Conservation (phyloP, 2,888 invertebrate genomes). For the Syritta pipiens region DNA sequence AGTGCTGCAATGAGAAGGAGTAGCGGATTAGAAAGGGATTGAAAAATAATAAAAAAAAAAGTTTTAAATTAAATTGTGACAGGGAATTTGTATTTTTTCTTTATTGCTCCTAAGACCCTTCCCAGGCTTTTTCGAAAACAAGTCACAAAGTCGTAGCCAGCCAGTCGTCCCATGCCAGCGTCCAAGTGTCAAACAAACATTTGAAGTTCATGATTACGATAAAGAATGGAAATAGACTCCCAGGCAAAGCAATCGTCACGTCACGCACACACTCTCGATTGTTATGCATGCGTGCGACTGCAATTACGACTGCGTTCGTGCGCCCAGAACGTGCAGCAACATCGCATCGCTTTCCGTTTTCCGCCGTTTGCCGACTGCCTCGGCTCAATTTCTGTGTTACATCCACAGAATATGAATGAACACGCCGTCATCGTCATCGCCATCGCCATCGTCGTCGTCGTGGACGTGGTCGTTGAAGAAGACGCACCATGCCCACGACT, state of each 20-base stretch:
- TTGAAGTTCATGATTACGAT: constrained; percentile 58
- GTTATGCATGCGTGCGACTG: constrained; percentile 50
- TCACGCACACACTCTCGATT: constrained; percentile 39
- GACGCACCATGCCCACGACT: too few relatives aligned
- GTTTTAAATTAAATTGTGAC: too few relatives aligned
- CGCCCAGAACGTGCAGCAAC: constrained; percentile 23
- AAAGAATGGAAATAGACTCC: constrained; percentile 39
- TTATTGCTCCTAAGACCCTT: too few relatives aligned
- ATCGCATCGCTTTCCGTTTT: background rate
- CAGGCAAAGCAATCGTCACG: constrained; percentile 24
- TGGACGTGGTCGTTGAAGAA: too few relatives aligned
- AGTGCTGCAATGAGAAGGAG: constrained; percentile 83
- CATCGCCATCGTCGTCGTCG: too few relatives aligned
- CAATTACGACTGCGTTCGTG: constrained; percentile 39
- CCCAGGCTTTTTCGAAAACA: too few relatives aligned
- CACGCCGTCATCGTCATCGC: too few relatives aligned
- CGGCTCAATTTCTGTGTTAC: constrained; percentile 22
- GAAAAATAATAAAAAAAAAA: too few relatives aligned
- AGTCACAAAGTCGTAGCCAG: too few relatives aligned
- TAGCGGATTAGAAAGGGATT: background rate
- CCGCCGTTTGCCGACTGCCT: constrained; percentile 11
- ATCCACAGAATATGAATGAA: constrained; percentile 50
- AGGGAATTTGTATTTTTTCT: too few relatives aligned
- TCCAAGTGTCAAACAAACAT: constrained; percentile 29
- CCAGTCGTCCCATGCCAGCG: too few relatives aligned